Base-by-base conservation (phyloP, 2,797 vertebrate species). In the Lepus oiostolus region DNA sequence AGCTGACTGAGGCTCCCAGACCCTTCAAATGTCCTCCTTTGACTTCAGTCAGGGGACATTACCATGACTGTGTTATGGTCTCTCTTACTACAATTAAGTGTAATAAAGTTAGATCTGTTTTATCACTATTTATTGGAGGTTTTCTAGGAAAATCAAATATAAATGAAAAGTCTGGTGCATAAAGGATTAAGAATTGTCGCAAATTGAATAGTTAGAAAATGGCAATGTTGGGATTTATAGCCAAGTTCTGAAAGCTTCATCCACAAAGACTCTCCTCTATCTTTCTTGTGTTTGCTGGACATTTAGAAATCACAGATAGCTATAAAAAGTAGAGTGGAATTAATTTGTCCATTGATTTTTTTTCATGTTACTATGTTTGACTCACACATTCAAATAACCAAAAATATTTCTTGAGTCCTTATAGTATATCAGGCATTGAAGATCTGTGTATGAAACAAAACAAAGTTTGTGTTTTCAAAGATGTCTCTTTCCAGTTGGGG, bases 181-280 rank as follows among this genome's bases (percentile, higher is more conserved):
- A 80, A 30, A 93, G 52, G 30, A 83, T 95, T 85, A 85, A 89
- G 42, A 62, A 62, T 32, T 63, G 68, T 63, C 9, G 0, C 17
- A 84, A 50, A 17, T 89, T 63, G 22, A 35, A 47, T 77, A 60
- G 32, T 19, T 76, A 93, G 47, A n/a, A 89, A 93, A 68, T 28
- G 21, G 6, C 32, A 88, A 13, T 54, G 22, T 21, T 63, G 32
- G 13, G 3, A 86, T 85, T 80, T 75, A 85, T 72, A 85, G 1
- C n/a, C n/a, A 76, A 62, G 6, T 16, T 93, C 30, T 94, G 65
- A 87, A 77, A 50, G 72, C 42, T 82, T 93, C 74, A 80, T 90
- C 26, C 68, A 60, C 11, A 83, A 84, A 81, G 13, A 24, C 30
- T 81, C 95, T 86, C 4, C 4, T 79, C 58, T 11, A 50, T 72